Evolutionary conservation across 1,140 invertebrate genomes (phyloP), one percentile per base, ranked within the genome.

Genomic region (Trachelipus rathkii): DNA sequence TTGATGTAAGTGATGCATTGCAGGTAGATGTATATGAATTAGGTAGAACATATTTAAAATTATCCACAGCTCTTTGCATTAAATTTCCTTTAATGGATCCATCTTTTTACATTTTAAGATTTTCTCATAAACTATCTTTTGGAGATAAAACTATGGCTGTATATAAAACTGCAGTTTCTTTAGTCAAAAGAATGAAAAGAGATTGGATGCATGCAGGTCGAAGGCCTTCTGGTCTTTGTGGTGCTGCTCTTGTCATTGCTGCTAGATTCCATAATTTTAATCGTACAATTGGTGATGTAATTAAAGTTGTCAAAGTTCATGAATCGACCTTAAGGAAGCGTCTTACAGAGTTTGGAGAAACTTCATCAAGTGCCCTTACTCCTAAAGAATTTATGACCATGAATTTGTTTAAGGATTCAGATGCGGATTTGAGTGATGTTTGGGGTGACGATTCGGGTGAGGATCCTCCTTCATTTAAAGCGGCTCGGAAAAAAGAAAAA

Each of bases 371-470:
- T 83, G 87, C 88, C 72, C 86, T 99, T 24, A 98, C 96, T 0
- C 87, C 98, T 9, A 95, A 99, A 79, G 96, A 99, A 86, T 99
- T 99, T 84, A 94, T 97, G 91, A 93, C 90, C 0, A 93, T 99
- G 7, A 96, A 99, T 85, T 87, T 99, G 72, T 96, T 98, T 84
- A 94, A 97, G 82, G 95, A 97, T 83, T 93, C n/a, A n/a, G n/a
- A n/a, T n/a, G n/a, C n/a, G n/a, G n/a, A n/a, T n/a, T n/a, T n/a
- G n/a, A n/a, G n/a, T n/a, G n/a, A n/a, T n/a, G n/a, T n/a, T n/a
- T n/a, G n/a, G n/a, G n/a, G n/a, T n/a, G n/a, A n/a, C n/a, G n/a
- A n/a, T n/a, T n/a, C n/a, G n/a, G n/a, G n/a, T n/a, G n/a, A 96
- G 84, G 96, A 98, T 87, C 97, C 97, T 33, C 95, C 95, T 0